Percentiles rank a stretch among this genome's conserved stretches.
Evolutionary conservation across 2,888 invertebrate genomes (phyloP).

Genomic region (Pseudoips prasinana): DNA sequence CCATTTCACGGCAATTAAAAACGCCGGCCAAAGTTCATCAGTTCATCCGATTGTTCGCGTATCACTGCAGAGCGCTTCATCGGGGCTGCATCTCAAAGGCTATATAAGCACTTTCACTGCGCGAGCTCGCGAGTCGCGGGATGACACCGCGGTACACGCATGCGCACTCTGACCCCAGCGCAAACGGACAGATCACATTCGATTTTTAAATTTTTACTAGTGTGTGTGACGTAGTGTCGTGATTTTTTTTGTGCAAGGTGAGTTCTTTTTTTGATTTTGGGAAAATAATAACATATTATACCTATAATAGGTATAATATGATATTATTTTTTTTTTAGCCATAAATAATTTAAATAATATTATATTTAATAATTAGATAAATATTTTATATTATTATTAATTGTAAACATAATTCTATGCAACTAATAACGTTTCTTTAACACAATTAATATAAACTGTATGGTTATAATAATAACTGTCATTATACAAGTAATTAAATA

Average conservation of each 20-base stretch:
- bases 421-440: too few relatives aligned
- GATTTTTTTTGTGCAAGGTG: slow-evolving; percentile 63
- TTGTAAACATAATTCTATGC: too few relatives aligned
- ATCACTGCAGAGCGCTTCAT: slow-evolving; percentile 28
- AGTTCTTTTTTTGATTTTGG: slow-evolving; percentile 40
- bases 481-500: too few relatives aligned
- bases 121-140: slow-evolving; percentile 67
- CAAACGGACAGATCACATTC: slow-evolving; percentile 38
- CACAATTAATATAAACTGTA: too few relatives aligned
- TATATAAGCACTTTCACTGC: slow-evolving; percentile 78
- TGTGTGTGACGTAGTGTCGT: slow-evolving; percentile 67
- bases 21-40: slow-evolving; percentile 38
- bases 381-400: too few relatives aligned
- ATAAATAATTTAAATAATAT: too few relatives aligned
- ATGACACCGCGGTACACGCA: slow-evolving; percentile 55
- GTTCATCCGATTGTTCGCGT: slow-evolving; percentile 48
- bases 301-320: too few relatives aligned
- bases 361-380: too few relatives aligned
- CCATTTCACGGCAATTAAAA: slow-evolving; percentile 15
- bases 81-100: slow-evolving; percentile 61
- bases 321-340: too few relatives aligned
- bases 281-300: slow-evolving; percentile 2
- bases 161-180: slow-evolving; percentile 72
- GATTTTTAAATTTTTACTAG: slow-evolving; percentile 32
- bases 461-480: too few relatives aligned